Evolutionary conservation across 2,113 vertebrate species (phyloP).

Genomic region (Corythornis madagascariensis): DNA sequence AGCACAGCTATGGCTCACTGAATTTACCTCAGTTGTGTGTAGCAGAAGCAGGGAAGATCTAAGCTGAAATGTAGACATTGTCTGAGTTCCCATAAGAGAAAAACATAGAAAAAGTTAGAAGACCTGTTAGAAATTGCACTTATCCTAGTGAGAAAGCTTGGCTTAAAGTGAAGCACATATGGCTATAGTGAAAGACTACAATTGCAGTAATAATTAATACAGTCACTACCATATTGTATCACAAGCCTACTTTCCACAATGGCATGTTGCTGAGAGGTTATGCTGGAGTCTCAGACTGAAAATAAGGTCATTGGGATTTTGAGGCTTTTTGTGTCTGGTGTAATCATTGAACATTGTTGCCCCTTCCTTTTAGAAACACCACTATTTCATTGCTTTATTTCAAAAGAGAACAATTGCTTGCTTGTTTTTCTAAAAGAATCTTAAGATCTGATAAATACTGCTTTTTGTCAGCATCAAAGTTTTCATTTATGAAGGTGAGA

Average conservation of each 20-base stretch:
- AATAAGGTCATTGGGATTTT: neutral
- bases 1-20: neutral
- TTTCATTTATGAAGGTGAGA: neutral
- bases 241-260: neutral
- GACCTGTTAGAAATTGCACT: neutral
- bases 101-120: neutral
- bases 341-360: neutral
- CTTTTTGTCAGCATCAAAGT: neutral
- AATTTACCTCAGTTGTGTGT: neutral
- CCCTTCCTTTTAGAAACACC: neutral
- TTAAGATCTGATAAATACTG: neutral
- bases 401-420: neutral
- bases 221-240: neutral
- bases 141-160: neutral
- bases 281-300: neutral
- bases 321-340: neutral
- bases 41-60: neutral
- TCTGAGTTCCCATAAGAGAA: neutral
- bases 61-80: neutral
- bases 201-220: neutral
- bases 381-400: neutral
- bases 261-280: neutral
- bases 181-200: accelerated
- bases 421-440: neutral
- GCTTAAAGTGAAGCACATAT: neutral